Percentiles rank a stretch among this genome's conserved stretches.
Conservation (phyloP, 2,113 vertebrate genomes). For the Stegostoma tigrinum region DNA sequence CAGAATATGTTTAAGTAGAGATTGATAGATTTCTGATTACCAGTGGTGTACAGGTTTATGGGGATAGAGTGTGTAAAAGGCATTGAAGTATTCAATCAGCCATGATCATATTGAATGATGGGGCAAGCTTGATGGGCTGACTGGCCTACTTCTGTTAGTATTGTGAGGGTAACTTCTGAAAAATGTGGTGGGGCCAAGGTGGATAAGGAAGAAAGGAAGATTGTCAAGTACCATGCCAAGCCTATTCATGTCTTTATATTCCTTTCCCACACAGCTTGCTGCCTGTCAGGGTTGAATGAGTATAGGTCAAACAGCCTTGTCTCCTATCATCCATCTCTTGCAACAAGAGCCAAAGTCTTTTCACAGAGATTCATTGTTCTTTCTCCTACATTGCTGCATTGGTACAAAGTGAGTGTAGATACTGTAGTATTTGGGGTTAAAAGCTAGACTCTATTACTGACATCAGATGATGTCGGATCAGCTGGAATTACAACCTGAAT, state of each 20-base stretch:
- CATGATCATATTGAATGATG: no score
- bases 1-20: no score
- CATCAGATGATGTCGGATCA: no score
- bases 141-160: background rate
- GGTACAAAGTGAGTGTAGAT: background rate
- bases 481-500: no score
- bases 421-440: no score
- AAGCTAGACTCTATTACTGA: no score
- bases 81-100: no score
- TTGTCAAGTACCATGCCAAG: background rate
- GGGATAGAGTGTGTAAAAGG: no score
- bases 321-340: background rate
- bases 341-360: background rate
- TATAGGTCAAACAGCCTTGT: background rate
- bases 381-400: background rate
- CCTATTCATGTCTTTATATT: background rate
- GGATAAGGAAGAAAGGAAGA: background rate
- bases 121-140: no score
- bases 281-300: background rate
- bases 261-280: background rate
- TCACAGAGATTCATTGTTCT: background rate
- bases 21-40: no score
- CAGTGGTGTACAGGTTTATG: no score
- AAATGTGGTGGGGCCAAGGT: background rate
- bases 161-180: background rate